These are phyloP conservation scores for Gallinago solitaria DNA, from an alignment of 2,797 vertebrate genomes.

Conservation along the genomic window DNA sequence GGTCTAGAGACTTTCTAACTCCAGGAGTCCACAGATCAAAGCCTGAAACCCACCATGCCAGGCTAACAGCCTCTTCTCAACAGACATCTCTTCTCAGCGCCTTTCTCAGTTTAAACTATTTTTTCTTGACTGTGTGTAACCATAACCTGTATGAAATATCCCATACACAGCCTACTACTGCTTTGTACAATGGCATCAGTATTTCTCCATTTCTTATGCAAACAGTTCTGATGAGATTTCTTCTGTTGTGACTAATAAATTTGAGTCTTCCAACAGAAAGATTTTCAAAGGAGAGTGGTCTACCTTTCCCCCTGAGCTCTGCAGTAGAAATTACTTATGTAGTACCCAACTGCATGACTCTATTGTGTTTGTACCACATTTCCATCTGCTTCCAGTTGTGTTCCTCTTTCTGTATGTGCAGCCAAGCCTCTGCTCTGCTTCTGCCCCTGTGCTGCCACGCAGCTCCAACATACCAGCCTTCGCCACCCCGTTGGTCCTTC, in stretches of 20 bases:
- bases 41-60: neutral
- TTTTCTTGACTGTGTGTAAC: neutral
- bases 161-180: neutral
- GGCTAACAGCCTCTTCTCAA: neutral
- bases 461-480: neutral
- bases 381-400: neutral
- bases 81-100: neutral
- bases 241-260: neutral
- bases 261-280: neutral
- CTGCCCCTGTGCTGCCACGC: neutral
- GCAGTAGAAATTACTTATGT: neutral
- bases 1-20: neutral
- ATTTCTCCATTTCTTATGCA: neutral
- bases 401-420: neutral
- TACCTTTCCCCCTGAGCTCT: neutral
- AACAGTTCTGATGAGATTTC: neutral
- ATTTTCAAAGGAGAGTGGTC: neutral
- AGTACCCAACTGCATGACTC: neutral
- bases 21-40: neutral
- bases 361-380: neutral
- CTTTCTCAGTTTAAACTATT: neutral
- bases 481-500: accelerated
- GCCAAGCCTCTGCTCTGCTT: neutral
- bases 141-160: neutral
- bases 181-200: neutral